Base-by-base conservation (phyloP, 30 jellyfish, hydroid and myxozoan genomes). In the Turritopsis dohrnii region DNA sequence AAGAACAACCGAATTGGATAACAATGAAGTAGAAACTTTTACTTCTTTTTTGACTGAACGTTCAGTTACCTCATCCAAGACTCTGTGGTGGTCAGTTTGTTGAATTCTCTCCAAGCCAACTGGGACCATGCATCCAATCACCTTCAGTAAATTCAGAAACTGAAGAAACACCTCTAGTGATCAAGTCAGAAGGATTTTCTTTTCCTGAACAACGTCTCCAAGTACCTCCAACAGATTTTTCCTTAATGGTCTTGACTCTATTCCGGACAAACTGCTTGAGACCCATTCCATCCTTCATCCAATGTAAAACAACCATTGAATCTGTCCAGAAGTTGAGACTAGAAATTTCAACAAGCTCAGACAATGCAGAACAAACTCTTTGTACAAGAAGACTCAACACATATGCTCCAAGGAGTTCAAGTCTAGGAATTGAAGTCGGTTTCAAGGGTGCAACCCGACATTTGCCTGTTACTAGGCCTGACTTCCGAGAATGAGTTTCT, bases 301-400 rank as follows among this genome's bases (percentile, higher is more conserved):
- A 72, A 29, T 21, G 19, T 24, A 72, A 27, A 24, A 21, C 21
- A 18, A 72, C 24, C 28, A 18, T 21, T 29, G 81, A 72, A 29
- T 72, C 81, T n/a, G 81, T 72, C 81, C 81, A 0, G 28, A n/a
- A 72, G 28, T 72, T 18, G 24, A 22, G 24, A 60, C 73, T 60
- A 60, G 29, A 22, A 29, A 72, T 18, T 19, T 24, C 0, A 22
- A 18, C 18, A 19, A 18, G 53, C 81, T 72, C 81, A 27, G 29
- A n/a, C 24, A 72, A 72, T 20, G 81, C 53, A 22, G 21, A 18
- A 19, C 24, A 18, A 22, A 72, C 81, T n/a, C 30, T 18, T n/a
- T 72, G 21, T 29, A 72, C 24, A 18, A 72, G 24, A 18, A n/a
- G 0, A 60, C 22, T 18, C 73, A 60, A 60, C 22, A 60, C 22